These are phyloP conservation scores for Excalfactoria chinensis DNA, from an alignment of 2,113 vertebrate genomes.

Conservation along the genomic window DNA sequence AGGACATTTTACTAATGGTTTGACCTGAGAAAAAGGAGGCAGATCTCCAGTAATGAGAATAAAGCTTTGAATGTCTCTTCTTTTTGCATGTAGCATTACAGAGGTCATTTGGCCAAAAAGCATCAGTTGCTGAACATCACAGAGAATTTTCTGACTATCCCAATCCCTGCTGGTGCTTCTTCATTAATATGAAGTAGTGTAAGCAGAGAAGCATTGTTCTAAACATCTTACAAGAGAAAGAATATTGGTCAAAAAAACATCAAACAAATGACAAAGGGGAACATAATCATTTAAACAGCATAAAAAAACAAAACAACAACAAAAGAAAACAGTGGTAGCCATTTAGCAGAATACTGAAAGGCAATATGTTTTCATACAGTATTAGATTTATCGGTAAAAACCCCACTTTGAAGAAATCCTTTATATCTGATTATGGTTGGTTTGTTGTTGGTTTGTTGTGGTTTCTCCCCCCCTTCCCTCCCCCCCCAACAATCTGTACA, in stretches of 20 bases:
- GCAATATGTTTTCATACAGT: background rate
- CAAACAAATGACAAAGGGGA: background rate
- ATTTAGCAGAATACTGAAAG: background rate
- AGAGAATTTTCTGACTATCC: background rate
- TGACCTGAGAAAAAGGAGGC: background rate
- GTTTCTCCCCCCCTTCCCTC: too few relatives aligned
- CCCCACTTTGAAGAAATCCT: background rate
- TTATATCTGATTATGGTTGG: background rate
- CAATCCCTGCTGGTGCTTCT: background rate
- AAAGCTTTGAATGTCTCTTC: background rate
- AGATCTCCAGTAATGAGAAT: background rate
- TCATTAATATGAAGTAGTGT: background rate
- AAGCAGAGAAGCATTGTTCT: background rate
- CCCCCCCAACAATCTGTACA: background rate
- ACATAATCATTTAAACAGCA: background rate
- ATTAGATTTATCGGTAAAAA: background rate
- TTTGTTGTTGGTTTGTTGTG: background rate
- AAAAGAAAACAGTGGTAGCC: background rate
- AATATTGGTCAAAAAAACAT: background rate
- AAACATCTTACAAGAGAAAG: background rate
- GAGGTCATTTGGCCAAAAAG: background rate
- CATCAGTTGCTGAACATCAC: background rate
- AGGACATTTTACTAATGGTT: background rate
- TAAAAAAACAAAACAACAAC: background rate
- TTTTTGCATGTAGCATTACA: background rate